A percentile compares a stretch with the other conserved stretches of the same genome.
Evolutionary conservation across 1,140 invertebrate species (phyloP).

Genomic region (Nomia melanderi): DNA sequence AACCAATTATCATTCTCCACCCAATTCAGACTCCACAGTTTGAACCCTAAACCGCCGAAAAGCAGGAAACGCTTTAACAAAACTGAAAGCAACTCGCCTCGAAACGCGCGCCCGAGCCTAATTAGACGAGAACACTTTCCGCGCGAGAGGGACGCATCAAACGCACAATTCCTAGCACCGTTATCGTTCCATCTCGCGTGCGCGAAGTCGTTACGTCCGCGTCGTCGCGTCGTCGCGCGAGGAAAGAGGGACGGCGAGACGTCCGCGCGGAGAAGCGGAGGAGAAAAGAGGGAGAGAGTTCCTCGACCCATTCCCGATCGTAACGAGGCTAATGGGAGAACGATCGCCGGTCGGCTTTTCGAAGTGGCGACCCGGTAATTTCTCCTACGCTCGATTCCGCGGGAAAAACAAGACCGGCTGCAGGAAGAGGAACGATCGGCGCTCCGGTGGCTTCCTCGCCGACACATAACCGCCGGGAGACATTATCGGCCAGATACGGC

Average conservation of each 20-base stretch:
- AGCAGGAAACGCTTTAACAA: too few species aligned
- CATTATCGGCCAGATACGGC: conserved; percentile 57
- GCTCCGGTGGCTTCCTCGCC: conserved; percentile 15
- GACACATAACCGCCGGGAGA: conserved; percentile 30
- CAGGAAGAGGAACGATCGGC: conserved; percentile 52
- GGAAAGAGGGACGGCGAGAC: conserved; percentile 3
- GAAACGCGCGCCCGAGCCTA: too few species aligned
- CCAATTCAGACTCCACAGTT: too few species aligned
- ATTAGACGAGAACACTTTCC: too few species aligned
- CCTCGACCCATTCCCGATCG: conserved; percentile 51
- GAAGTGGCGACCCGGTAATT: conserved; percentile 51
- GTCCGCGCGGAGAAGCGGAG: neutral
- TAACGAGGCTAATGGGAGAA: conserved; percentile 62
- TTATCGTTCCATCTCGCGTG: conserved; percentile 5
- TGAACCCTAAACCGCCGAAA: too few species aligned
- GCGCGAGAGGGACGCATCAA: too few species aligned
- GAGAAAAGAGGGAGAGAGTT: conserved; percentile 47
- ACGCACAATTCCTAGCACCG: neutral
- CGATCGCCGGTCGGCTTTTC: conserved; percentile 58
- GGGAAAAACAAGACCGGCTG: conserved; percentile 59
- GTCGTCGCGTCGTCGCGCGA: neutral
- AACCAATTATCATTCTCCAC: too few species aligned
- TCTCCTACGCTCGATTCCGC: conserved; percentile 61
- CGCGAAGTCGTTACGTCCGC: neutral
- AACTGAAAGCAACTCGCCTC: too few species aligned